Base-by-base conservation (phyloP, 2,797 vertebrate genomes). In the Adrianichthys oophorus region DNA sequence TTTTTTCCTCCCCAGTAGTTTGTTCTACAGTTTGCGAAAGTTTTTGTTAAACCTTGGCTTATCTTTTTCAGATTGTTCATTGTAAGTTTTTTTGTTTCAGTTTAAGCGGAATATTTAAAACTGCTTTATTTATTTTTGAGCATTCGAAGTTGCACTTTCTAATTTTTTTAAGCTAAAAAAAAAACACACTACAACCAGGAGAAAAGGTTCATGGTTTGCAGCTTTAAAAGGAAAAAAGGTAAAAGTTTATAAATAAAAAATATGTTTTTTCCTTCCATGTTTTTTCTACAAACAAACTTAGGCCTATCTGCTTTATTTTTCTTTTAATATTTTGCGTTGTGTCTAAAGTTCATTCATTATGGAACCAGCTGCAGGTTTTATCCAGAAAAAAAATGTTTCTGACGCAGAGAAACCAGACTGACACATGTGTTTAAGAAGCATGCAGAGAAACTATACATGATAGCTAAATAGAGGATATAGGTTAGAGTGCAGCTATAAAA, bases 341-440 rank as follows among this genome's bases (percentile, higher is more conserved):
- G 37, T 17, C n/a, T 57, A 26, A 65, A 60, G 24, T 55, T 48
- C 15, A 54, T 44, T 41, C 1, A 48, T 49, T 29, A 46, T 47
- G 21, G 41, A 70, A 53, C 19, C 12, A 19, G 16, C 16, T 54
- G 41, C 16, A 43, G 43, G 51, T 40, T 76, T 55, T 32, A 53
- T 48, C 48, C 19, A 1, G 63, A 51, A 69, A 54, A 12, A 37
- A 13, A 37, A 40, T 47, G 60, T 70, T 71, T 65, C 40, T 62
- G 50, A 47, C 19, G 46, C 45, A 48, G 15, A 29, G 50, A 58
- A 58, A 37, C 40, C 26, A 29, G 37, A 48, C 50, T 23, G 43
- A 51, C 43, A 46, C 53, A 43, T 55, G 23, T 64, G 56, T 72
- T 59, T 18, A 40, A 51, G 51, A 55, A 57, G 71, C 67, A 63